phyloP scores from a whole-genome alignment of 2,888 invertebrate genomes.

The Lottia scabra region DNA sequence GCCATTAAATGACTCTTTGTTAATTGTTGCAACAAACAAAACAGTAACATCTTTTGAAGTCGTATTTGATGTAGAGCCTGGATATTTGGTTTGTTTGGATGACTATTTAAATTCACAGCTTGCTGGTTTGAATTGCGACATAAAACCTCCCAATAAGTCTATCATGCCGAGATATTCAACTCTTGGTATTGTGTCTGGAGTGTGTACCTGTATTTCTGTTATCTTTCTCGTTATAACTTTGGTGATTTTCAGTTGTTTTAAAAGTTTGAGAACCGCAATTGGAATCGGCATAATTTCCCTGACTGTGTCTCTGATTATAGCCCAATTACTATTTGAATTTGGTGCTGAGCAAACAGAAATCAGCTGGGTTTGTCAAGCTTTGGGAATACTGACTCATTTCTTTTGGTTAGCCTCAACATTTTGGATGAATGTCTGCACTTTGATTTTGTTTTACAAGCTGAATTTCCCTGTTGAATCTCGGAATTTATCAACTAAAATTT shows the following conservation, averaged over 20 bases:
- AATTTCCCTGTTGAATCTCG: slow-evolving; percentile 4
- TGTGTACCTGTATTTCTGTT: slow-evolving; percentile 9
- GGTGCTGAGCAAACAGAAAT: slow-evolving; percentile 5
- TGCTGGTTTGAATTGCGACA: too few relatives aligned
- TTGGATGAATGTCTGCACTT: slow-evolving; percentile 12
- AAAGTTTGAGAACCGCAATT: not conserved
- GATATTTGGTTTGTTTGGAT: not conserved
- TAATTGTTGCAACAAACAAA: not conserved
- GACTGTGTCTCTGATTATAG: not conserved
- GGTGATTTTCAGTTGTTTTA: not conserved
- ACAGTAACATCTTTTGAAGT: not conserved
- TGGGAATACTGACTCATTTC: slow-evolving; percentile 2
- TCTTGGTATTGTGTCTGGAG: not conserved
- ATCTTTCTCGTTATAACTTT: not conserved
- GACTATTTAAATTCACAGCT: not conserved
- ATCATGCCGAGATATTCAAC: not conserved
- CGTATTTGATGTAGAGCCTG: not conserved
- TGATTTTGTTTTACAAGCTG: slow-evolving; percentile 4
- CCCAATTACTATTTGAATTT: slow-evolving; percentile 5
- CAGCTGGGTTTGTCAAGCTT: not conserved
- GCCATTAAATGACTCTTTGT: not conserved
- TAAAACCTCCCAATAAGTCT: too few relatives aligned
- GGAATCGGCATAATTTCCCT: not conserved
- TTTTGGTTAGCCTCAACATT: slow-evolving; percentile 8
- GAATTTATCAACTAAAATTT: not conserved